Conservation (phyloP, 2,888 invertebrate species). For the Cenopis cana region DNA sequence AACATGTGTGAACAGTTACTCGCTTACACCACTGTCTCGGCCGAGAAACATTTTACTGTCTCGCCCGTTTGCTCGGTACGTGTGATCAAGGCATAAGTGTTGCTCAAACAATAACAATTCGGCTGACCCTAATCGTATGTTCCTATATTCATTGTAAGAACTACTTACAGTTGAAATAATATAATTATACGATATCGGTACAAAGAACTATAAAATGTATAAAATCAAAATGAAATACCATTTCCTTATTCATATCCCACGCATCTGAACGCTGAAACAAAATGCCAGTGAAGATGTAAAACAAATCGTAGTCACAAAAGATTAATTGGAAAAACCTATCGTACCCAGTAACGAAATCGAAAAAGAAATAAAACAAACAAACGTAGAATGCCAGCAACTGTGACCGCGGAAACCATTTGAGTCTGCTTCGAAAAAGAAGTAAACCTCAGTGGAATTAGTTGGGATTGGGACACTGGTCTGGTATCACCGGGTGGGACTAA, state of each 20-base stretch:
- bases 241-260: neutral
- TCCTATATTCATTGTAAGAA: too few relatives aligned
- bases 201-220: too few relatives aligned
- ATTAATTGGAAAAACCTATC: constrained; percentile 31
- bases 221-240: too few relatives aligned
- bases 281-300: constrained; percentile 20
- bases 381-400: constrained; percentile 25
- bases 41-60: too few relatives aligned
- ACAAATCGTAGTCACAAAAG: constrained; percentile 30
- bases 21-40: too few relatives aligned
- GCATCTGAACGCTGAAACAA: neutral
- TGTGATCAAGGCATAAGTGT: too few relatives aligned
- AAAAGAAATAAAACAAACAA: constrained; percentile 21
- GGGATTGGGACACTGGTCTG: constrained; percentile 14
- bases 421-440: constrained; percentile 22
- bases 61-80: too few relatives aligned
- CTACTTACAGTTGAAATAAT: too few relatives aligned
- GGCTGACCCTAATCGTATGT: too few relatives aligned
- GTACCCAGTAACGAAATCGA: constrained; percentile 28
- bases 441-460: constrained; percentile 9
- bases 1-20: too few relatives aligned
- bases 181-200: too few relatives aligned
- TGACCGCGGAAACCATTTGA: constrained; percentile 31
- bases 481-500: constrained; percentile 16
- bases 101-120: too few relatives aligned